Evolutionary conservation across 1,140 invertebrate species (phyloP), one percentile per base, ranked within the genome.

Genomic region (Aphidius ervi): DNA sequence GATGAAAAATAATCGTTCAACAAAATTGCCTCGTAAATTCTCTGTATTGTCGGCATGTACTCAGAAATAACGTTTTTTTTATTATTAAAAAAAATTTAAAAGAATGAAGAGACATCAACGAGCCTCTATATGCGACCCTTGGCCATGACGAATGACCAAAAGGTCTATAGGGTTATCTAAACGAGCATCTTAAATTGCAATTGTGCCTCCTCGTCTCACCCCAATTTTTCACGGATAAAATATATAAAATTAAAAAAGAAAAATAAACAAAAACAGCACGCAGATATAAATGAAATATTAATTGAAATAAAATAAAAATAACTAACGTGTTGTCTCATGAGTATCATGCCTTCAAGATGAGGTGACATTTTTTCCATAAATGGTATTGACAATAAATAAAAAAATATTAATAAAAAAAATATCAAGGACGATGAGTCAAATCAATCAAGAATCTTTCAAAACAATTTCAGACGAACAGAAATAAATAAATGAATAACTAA

Each of bases 11-110:
- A 65, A 69, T 69, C 64, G 63, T 46, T 39, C 37, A 60, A 58
- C 67, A 62, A 71, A 73, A 74, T 74, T 74, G 68, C 71, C 62
- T 69, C 70, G 68, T 71, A 68, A 72, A 67, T 70, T 65, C 45
- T 48, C 23, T 37, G 54, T 57, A 37, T 31, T 31, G 41, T 48
- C 59, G 39, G 58, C 58, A 39, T 43, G 43, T 54, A 39, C 42
- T 43, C 23, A 9, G 23, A 55, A 37, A 52, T 52, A 37, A 39
- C 6, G 7, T 7, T 23, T 9, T 55, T 55, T 48, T n/a, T 7
- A 16, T 16, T 16, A 48, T 23, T 4, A 47, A 48, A 49, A 8
- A 10, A 59, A 31, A 43, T 41, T 16, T 31, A 37, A 39, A 50
- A 50, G 57, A 59, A 48, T 10, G 47, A 50, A 42, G 40, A 52